Evolutionary conservation across 2,888 invertebrate species (phyloP), one percentile per base, ranked within the genome.

Genomic region (Ectemnius continuus): DNA sequence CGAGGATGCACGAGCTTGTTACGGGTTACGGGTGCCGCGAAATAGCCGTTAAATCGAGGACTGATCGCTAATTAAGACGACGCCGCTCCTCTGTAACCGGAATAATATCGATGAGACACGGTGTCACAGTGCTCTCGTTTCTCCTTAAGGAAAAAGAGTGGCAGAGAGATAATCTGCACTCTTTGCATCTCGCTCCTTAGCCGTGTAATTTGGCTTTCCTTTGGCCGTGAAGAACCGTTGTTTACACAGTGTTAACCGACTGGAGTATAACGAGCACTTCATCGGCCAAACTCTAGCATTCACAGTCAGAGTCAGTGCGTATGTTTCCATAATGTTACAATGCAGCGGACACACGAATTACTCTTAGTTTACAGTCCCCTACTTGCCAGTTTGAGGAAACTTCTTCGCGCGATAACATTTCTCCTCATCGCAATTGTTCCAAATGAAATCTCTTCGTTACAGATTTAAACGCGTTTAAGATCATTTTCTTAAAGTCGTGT

Each of bases 1-100:
- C 56, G 8, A 36, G 36, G 6, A 11, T 36, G 5, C 8, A 36
- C 8, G 36, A 20, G 63, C 47, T 58, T 64, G 52, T 67, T 70
- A 67, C 57, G 62, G 47, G 52, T 67, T 70, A 67, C 57, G 59
- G 47, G 14, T 46, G 20, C 36, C 36, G 36, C 67, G 59, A 59
- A 56, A 45, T 61, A 57, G 61, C 61, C 61, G 67, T 61, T 68
- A 68, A 61, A 68, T 68, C 57, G 67, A 36, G 46, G 61, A 46
- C 23, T 61, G 67, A 68, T 68, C 57, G 61, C 52, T 60, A 60
- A 67, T 60, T 67, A 67, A 61, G 67, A 52, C 16, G 20, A 60
- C 28, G 26, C 11, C 48, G 6, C 36, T 48, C 18, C 13, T 28
- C 36, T 59, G 60, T 16, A 48, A 62, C 62, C n/a, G 23, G n/a